A percentile compares a stretch with the other conserved stretches of the same genome.
Evolutionary conservation across 1,140 invertebrate species (phyloP).

Genomic region (Cheumatopsyche charites): DNA sequence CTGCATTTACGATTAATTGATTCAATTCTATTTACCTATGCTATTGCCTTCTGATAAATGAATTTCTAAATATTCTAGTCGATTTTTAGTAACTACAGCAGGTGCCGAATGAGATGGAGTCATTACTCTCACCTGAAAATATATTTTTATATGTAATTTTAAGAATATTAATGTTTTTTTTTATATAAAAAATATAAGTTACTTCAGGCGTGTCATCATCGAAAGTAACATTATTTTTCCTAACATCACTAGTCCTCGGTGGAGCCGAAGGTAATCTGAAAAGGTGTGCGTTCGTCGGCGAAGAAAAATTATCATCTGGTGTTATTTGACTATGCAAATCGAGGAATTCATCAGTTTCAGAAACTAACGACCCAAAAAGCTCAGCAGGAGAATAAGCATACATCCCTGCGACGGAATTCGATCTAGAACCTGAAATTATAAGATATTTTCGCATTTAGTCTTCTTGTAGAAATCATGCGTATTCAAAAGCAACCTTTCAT

Average conservation of each 20-base stretch:
- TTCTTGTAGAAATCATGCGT: no score
- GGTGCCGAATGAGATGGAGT: constrained; percentile 47
- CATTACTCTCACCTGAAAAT: constrained; percentile 32
- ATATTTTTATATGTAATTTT: not conserved
- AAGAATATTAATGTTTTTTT: not conserved
- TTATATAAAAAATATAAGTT: not conserved
- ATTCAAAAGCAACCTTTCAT: constrained; percentile 51
- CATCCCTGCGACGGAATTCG: constrained; percentile 66
- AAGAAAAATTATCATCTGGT: constrained; percentile 47
- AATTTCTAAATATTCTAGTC: constrained; percentile 33
- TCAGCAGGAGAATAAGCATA: constrained; percentile 59
- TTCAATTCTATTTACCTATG: constrained; percentile 40
- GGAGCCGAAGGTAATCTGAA: constrained; percentile 42
- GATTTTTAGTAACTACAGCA: constrained; percentile 40
- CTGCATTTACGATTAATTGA: no score
- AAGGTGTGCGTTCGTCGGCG: not conserved
- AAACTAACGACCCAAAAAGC: constrained; percentile 61
- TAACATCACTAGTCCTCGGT: constrained; percentile 4
- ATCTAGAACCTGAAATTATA: constrained; percentile 62
- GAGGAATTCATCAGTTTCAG: constrained; percentile 65
- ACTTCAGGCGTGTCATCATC: constrained; percentile 14
- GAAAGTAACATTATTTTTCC: not conserved
- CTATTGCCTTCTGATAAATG: constrained; percentile 36
- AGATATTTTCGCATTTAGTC: no score
- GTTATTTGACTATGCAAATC: constrained; percentile 58